These are phyloP conservation scores for Parnassius glacialis DNA, from an alignment of 2,888 invertebrate species.

Conservation along the genomic window DNA sequence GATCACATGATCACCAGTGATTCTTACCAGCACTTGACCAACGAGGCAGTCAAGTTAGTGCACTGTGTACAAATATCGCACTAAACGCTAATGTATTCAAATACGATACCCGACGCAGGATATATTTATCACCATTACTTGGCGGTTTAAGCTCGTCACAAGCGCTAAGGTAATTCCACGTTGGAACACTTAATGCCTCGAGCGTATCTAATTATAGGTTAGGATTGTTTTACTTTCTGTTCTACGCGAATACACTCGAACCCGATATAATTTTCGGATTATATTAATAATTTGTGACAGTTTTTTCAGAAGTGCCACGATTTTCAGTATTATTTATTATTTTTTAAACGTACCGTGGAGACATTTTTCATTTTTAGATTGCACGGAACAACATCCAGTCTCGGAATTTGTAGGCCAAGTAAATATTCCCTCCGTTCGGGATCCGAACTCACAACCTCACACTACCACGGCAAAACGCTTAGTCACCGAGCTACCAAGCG, in stretches of 20 bases:
- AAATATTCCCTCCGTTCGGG: no score
- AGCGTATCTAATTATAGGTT: constrained; percentile 53
- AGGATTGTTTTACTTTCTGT: constrained; percentile 1
- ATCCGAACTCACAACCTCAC: no score
- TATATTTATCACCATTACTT: constrained; percentile 76
- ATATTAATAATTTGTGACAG: background rate
- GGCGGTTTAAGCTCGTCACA: constrained; percentile 67
- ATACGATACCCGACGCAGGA: constrained; percentile 54
- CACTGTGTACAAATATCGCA: background rate
- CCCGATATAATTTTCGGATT: background rate
- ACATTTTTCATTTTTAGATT: no score
- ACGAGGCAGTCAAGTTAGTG: background rate
- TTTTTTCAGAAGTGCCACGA: no score
- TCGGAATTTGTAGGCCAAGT: no score
- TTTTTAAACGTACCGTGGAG: no score
- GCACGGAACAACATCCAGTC: no score
- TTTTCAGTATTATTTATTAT: no score
- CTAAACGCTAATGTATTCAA: constrained; percentile 53
- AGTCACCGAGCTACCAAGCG: no score
- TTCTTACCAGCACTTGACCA: no score
- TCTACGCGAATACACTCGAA: background rate
- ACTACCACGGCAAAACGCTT: no score
- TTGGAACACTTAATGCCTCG: constrained; percentile 64
- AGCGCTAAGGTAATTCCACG: constrained; percentile 63
- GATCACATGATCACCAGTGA: no score